Conservation (phyloP, 2,797 vertebrate species). For the Lepilemur ruficaudatus region DNA sequence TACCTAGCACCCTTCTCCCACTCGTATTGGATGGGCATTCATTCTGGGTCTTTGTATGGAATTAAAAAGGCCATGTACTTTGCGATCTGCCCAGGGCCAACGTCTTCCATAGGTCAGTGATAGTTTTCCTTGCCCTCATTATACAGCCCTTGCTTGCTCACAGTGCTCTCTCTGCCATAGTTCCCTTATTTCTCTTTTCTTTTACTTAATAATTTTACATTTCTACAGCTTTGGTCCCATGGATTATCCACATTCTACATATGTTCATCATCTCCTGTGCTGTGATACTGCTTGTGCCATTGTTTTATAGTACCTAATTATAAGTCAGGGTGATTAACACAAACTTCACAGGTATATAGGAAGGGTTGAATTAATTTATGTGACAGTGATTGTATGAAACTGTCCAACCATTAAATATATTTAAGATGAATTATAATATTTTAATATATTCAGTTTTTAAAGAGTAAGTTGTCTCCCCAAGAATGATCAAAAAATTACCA, state of each 20-base stretch:
- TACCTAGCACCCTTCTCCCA: background rate
- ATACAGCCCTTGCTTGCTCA: background rate
- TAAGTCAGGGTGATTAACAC: background rate
- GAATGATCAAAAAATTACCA: background rate
- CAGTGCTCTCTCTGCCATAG: background rate
- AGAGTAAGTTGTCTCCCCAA: background rate
- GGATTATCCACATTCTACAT: background rate
- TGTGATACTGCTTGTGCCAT: background rate
- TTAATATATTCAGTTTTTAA: background rate
- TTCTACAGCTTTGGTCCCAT: background rate
- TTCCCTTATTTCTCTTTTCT: background rate
- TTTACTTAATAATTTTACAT: background rate
- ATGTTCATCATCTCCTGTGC: background rate
- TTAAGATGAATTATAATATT: background rate
- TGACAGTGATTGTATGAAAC: background rate
- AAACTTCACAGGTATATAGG: background rate
- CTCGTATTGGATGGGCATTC: background rate
- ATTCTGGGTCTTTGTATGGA: background rate
- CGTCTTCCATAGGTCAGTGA: background rate
- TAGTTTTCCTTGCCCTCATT: background rate
- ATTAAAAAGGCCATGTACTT: background rate
- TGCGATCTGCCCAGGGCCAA: background rate
- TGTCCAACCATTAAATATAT: background rate
- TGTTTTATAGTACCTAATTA: slow-evolving; percentile 16
- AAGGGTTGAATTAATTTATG: background rate